Evolutionary conservation across 2,888 invertebrate species (phyloP).

Genomic region (Philaethria dido): DNA sequence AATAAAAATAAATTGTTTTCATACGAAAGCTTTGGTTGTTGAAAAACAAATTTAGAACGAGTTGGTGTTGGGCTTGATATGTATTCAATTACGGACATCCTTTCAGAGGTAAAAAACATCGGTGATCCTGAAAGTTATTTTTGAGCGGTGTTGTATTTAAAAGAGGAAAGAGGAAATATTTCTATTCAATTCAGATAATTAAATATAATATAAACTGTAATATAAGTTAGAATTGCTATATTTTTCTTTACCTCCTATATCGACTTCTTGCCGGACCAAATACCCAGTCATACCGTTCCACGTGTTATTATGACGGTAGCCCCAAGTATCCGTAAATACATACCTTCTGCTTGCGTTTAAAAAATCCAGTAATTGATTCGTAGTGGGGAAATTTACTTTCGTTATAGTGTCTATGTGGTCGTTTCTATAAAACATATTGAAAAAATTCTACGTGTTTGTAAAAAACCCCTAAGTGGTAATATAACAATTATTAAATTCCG

Average conservation of each 20-base stretch:
- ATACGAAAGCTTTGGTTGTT: constrained; percentile 88
- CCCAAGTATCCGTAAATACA: constrained; percentile 84
- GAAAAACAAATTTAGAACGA: constrained; percentile 87
- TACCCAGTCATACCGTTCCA: constrained; percentile 88
- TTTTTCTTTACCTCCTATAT: constrained; percentile 81
- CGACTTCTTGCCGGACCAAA: constrained; percentile 82
- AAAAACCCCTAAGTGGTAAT: not conserved
- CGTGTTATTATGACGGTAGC: constrained; percentile 81
- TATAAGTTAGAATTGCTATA: not conserved
- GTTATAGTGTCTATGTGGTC: constrained; percentile 85
- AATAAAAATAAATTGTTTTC: constrained; percentile 88
- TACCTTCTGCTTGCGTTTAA: constrained; percentile 83
- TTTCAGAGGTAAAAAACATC: constrained; percentile 85
- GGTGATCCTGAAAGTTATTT: constrained; percentile 79
- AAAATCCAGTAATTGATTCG: constrained; percentile 82
- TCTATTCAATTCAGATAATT: too few relatives aligned
- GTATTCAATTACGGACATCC: constrained; percentile 86
- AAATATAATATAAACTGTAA: not conserved
- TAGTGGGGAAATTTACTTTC: constrained; percentile 85
- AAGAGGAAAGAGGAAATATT: too few relatives aligned
- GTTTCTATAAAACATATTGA: constrained; percentile 53
- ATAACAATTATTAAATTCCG: not conserved
- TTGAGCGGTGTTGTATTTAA: not conserved
- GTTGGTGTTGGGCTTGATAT: constrained; percentile 87
- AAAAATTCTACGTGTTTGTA: not conserved